Evolutionary conservation across 2,797 vertebrate genomes (phyloP).

Genomic region (Coendou prehensilis): DNA sequence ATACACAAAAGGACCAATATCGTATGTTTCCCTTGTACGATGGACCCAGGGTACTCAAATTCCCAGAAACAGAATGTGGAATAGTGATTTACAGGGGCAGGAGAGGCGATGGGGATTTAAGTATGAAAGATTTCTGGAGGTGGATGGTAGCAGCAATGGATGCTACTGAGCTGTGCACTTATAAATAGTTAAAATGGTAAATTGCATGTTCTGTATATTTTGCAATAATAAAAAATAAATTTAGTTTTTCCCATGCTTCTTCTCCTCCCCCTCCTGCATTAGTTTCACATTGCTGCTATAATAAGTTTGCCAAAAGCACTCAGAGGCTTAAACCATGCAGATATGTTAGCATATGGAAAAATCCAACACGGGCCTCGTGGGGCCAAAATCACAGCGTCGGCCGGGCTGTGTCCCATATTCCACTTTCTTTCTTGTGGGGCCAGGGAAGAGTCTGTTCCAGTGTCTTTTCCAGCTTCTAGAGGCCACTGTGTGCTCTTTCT

Average conservation of each 20-base stretch:
- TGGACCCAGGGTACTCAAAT: neutral
- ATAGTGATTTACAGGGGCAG: neutral
- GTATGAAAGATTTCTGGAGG: neutral
- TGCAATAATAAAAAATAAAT: neutral
- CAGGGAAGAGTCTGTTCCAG: neutral
- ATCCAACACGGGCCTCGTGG: neutral
- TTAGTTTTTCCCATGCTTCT: neutral
- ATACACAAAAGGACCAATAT: neutral
- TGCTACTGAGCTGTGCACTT: neutral
- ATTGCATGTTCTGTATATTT: neutral
- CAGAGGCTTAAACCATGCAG: neutral
- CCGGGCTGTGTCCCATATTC: too few relatives aligned
- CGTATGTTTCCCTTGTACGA: neutral
- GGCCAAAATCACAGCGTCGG: neutral
- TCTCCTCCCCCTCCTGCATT: neutral
- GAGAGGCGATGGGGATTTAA: neutral
- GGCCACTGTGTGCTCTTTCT: neutral
- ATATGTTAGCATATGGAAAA: neutral
- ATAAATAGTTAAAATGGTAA: neutral
- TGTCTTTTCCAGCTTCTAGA: neutral
- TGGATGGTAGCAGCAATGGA: neutral
- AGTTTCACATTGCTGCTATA: neutral
- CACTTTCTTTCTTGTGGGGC: neutral
- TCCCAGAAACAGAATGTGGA: neutral
- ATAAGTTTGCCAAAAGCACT: neutral